Evolutionary conservation across 2,888 invertebrate species (phyloP).

Genomic region (Scaptomyza tumidula): DNA sequence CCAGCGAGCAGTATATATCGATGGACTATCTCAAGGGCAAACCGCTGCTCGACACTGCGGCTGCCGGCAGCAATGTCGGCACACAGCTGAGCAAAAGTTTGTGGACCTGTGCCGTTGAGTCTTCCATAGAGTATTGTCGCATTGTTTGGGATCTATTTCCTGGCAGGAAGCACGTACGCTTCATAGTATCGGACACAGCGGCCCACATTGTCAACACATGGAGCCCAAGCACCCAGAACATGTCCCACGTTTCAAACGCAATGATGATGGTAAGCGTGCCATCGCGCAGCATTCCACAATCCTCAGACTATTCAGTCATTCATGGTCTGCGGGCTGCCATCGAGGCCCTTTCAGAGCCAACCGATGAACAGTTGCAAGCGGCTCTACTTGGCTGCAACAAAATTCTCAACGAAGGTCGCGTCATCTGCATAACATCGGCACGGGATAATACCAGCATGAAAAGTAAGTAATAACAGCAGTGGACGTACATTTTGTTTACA

Average conservation of each 20-base stretch:
- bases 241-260: conserved; percentile 93
- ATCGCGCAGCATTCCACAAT: conserved; percentile 86
- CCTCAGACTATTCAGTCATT: conserved; percentile 89
- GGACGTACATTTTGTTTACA: neutral
- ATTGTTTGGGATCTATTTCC: conserved; percentile 99
- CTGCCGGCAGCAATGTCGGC: conserved; percentile 28
- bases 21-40: conserved; percentile 85
- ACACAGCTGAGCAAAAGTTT: conserved; percentile 94
- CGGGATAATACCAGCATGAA: conserved; percentile 94
- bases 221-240: conserved; percentile 92
- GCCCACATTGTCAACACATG: conserved; percentile 94
- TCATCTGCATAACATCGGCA: conserved; percentile 95
- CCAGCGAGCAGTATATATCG: conserved; percentile 83
- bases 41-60: conserved; percentile 76
- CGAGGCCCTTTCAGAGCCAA: conserved; percentile 92
- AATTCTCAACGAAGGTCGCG: conserved; percentile 87
- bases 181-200: conserved; percentile 94
- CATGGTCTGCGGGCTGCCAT: conserved; percentile 94
- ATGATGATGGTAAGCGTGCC: conserved; percentile 93
- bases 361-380: conserved; percentile 89
- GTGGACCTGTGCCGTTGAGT: conserved; percentile 98
- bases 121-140: conserved; percentile 97
- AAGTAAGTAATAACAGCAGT: conserved; percentile 82
- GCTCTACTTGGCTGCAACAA: conserved; percentile 78
- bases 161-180: conserved; percentile 92